Base-by-base conservation (phyloP, 2,888 invertebrate species). In the Hypselothyrea guttata region DNA sequence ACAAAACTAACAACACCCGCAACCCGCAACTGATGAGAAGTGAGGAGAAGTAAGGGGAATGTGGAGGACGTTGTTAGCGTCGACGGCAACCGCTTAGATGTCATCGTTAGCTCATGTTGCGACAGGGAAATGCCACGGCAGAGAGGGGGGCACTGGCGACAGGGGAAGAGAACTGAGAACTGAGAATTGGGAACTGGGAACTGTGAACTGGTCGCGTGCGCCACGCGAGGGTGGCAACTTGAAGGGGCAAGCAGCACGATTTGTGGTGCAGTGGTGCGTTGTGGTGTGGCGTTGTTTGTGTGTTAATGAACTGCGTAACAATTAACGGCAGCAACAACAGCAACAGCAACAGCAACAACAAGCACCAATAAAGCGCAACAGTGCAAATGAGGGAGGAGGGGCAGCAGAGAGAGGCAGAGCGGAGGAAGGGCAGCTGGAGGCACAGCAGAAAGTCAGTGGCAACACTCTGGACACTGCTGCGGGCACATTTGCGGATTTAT, bases 271-370 rank as follows among this genome's bases (percentile, higher is more conserved):
- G 11, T 45, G 45, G n/a, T 51, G 46, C 42, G 45, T 31, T 5
- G 40, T 64, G 70, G 47, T 49, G 41, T 59, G 42, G 22, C 40
- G 56, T 55, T 63, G 56, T 56, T 54, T 61, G 72, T 71, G 75
- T 71, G 84, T 77, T 82, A 82, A 82, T 82, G 84, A 84, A 84
- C 81, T 75, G 81, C 84, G 69, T 65, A 81, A 77, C 81, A 81
- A 81, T 81, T 81, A 81, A 83, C 65, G 61, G 54, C 77, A 83
- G 72, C 73, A 68, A 46, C 63, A 45, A 5, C 27, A 41, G 22
- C 33, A 41, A 11, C 38, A 18, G 5, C 11, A 11, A 0, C 40
- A 37, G n/a, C 37, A 38, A 9, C 27, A 40, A 12, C 27, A 40
- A 52, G 11, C 51, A 56, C 55, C 56, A 68, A 57, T 51, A 67